Percentiles rank a stretch among this genome's conserved stretches.
These are phyloP conservation scores for Dreissena polymorpha DNA, from an alignment of 1,140 invertebrate species.

Conservation along the genomic window DNA sequence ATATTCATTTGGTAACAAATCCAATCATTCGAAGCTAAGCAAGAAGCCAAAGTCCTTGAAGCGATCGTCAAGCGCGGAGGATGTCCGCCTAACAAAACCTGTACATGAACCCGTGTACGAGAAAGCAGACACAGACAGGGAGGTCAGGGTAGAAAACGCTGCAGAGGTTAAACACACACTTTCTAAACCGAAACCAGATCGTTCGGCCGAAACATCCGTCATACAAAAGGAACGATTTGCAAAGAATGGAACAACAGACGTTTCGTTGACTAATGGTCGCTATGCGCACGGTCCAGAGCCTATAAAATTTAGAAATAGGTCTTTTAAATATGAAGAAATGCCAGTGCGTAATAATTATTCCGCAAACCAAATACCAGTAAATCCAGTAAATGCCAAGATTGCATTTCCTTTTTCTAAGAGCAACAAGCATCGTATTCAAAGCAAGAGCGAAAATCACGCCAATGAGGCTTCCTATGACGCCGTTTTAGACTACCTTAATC, in stretches of 20 bases:
- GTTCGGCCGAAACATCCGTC: no score
- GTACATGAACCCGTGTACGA: not conserved
- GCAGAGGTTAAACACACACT: no score
- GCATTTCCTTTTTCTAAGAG: not conserved
- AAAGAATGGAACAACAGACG: no score
- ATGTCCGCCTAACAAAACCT: not conserved
- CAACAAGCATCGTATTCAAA: not conserved
- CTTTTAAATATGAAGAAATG: not conserved
- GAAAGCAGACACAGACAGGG: not conserved
- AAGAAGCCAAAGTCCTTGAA: not conserved
- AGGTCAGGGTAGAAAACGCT: not conserved
- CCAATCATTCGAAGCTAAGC: no score
- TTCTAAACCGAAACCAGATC: no score
- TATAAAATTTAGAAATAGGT: not conserved
- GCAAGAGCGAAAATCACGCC: not conserved
- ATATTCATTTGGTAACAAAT: no score
- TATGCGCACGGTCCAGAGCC: slow-evolving; percentile 9
- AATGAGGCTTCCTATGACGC: not conserved
- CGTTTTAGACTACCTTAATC: not conserved
- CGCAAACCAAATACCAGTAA: not conserved
- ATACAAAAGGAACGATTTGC: no score
- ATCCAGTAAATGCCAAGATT: not conserved
- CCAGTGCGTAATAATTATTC: no score
- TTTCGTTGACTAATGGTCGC: not conserved
- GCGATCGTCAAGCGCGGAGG: not conserved